Evolutionary conservation across 1,140 invertebrate species (phyloP).

Genomic region (Cardiocondyla obscurior): DNA sequence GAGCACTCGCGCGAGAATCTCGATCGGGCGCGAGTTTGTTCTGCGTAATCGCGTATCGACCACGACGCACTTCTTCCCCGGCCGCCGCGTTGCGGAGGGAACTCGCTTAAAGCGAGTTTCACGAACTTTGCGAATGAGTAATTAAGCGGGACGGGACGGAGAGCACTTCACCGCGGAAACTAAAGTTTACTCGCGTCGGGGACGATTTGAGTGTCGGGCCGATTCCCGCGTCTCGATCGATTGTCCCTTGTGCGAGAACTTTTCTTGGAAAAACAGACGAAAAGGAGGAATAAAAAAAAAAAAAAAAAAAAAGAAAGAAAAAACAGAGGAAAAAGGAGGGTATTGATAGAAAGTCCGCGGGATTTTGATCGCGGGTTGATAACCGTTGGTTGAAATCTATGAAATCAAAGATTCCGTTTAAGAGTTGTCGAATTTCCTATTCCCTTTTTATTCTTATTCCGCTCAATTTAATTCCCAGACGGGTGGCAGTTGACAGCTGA

Average conservation of each 20-base stretch:
- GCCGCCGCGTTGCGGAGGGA: constrained; percentile 46
- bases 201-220: constrained; percentile 39
- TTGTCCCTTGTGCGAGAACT: constrained; percentile 22
- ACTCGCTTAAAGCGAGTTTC: constrained; percentile 68
- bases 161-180: constrained; percentile 59
- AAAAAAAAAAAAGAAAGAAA: neutral
- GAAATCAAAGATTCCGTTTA: constrained; percentile 13
- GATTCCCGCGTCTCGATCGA: constrained; percentile 32
- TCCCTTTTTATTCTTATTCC: neutral
- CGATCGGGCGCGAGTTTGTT: constrained; percentile 57
- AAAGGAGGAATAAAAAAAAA: neutral
- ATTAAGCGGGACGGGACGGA: constrained; percentile 68
- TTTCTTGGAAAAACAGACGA: neutral
- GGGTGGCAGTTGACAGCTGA: neutral
- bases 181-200: constrained; percentile 49
- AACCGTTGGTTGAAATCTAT: no score
- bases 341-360: neutral
- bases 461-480: neutral
- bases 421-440: neutral
- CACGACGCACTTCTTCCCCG: neutral
- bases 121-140: constrained; percentile 71
- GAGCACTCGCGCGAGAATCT: neutral
- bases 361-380: neutral
- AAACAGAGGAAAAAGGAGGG: no score
- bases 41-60: constrained; percentile 71